Base-by-base conservation (phyloP, 2,113 vertebrate genomes). In the Pelodiscus sinensis region DNA sequence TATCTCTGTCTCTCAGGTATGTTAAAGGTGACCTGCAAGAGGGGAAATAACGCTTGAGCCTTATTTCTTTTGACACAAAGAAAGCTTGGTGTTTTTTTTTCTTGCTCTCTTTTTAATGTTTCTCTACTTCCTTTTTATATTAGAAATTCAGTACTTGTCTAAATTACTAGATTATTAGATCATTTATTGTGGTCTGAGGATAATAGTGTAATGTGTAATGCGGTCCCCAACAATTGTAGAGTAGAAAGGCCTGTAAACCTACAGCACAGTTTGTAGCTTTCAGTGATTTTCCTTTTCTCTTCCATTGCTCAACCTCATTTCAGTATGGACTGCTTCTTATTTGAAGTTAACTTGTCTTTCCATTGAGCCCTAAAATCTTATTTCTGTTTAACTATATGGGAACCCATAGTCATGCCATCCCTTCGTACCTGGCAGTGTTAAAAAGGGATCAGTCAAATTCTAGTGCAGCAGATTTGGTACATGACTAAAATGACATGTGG, bases 311-410 rank as follows among this genome's bases (percentile, higher is more conserved):
- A 65, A 1, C 38, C 31, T 44, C 0, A 73, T 90, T 79, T 44
- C 38, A 93, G 0, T 31, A 65, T 31, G 62, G 62, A 15, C 29
- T 65, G 14, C 29, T 16, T 65, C 86, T 92, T 71, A 19, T 35
- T 75, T 19, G 18, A 18, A 10, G 62, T 60, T 44, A 19, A 44
- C 11, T 81, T 3, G 11, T 80, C 93, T 93, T 91, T 50, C 58
- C n/a, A 10, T 31, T 24, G 3, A 13, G 9, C 12, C 9, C n/a
- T 78, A 44, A 89, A 82, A 82, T 6, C 52, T 78, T 44, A 22
- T 79, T 24, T 27, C 19, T 1, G 0, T 71, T 57, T n/a, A 90
- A 81, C 31, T 79, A 27, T 75, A 1, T 0, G 13, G 54, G 29
- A 75, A 51, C 22, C 38, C 13, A 38, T 27, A 22, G 14, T 50